Conservation (phyloP, 1,140 invertebrate genomes). For the Zaprionus davidi region DNA sequence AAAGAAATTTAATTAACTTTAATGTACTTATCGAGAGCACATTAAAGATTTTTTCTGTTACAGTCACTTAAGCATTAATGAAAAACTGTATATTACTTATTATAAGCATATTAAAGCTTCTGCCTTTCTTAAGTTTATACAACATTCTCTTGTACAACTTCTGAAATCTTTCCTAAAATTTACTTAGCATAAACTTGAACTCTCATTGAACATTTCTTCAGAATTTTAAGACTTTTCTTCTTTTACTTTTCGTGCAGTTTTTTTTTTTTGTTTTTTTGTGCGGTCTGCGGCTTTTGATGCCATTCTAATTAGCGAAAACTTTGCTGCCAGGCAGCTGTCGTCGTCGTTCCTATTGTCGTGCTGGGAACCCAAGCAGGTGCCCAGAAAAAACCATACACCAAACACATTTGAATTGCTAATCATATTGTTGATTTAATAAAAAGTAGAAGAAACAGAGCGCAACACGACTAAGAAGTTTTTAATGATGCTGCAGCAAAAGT, state of each 20-base stretch:
- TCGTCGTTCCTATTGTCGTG: conserved; percentile 47
- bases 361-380: conserved; percentile 60
- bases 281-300: conserved; percentile 60
- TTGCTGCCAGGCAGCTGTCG: conserved; percentile 38
- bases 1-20: too few relatives aligned
- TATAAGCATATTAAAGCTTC: not conserved
- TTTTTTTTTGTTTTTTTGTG: conserved; percentile 34
- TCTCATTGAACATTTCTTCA: conserved; percentile 29
- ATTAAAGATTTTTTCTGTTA: too few relatives aligned
- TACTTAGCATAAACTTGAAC: not conserved
- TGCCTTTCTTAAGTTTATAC: not conserved
- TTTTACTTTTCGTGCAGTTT: conserved; percentile 23
- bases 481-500: conserved; percentile 72
- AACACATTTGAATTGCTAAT: conserved; percentile 76
- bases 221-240: conserved; percentile 29
- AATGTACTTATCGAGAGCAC: too few relatives aligned
- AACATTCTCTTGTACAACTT: not conserved
- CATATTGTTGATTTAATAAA: conserved; percentile 67
- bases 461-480: conserved; percentile 71
- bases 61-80: too few relatives aligned
- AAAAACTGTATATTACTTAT: not conserved
- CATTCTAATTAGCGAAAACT: conserved; percentile 71
- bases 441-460: conserved; percentile 33
- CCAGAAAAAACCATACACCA: not conserved
- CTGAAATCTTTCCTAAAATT: not conserved